Evolutionary conservation across 2,797 vertebrate species (phyloP).

Genomic region (Melanotaenia pygmaea): DNA sequence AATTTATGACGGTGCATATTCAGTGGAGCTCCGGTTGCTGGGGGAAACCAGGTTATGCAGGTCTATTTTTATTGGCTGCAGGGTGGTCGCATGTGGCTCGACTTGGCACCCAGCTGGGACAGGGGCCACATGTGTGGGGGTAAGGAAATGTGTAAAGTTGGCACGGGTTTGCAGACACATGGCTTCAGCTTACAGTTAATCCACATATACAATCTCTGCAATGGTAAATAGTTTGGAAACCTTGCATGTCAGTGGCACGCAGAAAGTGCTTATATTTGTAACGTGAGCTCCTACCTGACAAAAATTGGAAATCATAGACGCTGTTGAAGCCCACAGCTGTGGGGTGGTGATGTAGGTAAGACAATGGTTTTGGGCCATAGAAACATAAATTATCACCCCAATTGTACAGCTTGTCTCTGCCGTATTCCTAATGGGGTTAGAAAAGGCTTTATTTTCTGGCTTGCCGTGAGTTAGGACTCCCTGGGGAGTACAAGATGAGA

Average conservation of each 20-base stretch:
- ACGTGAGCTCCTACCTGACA: conserved; percentile 36
- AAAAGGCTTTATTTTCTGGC: conserved; percentile 64
- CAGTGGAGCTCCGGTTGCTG: conserved; percentile 37
- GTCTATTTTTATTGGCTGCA: conserved; percentile 47
- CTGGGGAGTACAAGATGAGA: conserved; percentile 74
- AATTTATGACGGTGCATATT: conserved; percentile 61
- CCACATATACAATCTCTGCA: conserved; percentile 15
- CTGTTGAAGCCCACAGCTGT: conserved; percentile 15
- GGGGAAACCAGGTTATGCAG: conserved; percentile 28
- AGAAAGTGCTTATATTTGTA: conserved; percentile 16
- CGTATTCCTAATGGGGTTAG: conserved; percentile 56
- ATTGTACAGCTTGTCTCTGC: conserved; percentile 46
- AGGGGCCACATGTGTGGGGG: conserved; percentile 48
- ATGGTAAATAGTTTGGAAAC: conserved; percentile 30
- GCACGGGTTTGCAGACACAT: conserved; percentile 67
- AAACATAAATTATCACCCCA: conserved; percentile 39
- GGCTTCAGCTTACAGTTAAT: conserved; percentile 44
- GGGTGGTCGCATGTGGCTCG: conserved; percentile 31
- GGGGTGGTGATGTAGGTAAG: conserved; percentile 40
- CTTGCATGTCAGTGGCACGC: conserved; percentile 27
- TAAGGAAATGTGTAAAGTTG: conserved; percentile 29
- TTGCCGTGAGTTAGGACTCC: conserved; percentile 58
- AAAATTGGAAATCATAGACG: conserved; percentile 34
- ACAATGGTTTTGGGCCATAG: conserved; percentile 41
- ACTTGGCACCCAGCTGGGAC: conserved; percentile 47